Conservation (phyloP, 1,140 invertebrate genomes). For the Hesperophylax magnus region DNA sequence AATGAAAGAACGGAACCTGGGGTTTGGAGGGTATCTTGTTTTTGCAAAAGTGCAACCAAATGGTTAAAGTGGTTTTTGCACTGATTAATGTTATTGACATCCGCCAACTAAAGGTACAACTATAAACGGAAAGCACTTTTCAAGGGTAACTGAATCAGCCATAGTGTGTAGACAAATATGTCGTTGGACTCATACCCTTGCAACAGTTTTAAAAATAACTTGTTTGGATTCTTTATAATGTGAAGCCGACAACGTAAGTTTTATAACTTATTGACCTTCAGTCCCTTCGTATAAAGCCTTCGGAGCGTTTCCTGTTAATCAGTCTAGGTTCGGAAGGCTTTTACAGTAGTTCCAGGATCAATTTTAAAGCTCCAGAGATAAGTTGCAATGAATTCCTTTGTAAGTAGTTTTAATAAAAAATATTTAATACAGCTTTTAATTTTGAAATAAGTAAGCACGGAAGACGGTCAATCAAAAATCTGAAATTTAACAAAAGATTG, state of each 20-base stretch:
- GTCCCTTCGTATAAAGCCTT: conserved; percentile 15
- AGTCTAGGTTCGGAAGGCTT: conserved; percentile 19
- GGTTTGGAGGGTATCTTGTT: no score
- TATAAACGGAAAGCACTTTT: no score
- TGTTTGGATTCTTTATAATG: not conserved
- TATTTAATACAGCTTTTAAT: no score
- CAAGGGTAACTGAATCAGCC: not conserved
- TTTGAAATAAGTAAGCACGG: no score
- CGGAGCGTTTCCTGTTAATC: not conserved
- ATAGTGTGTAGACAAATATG: not conserved
- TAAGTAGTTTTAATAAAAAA: conserved; percentile 3
- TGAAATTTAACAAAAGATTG: no score
- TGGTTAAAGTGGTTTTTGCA: no score
- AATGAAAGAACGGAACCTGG: no score
- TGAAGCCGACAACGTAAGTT: not conserved
- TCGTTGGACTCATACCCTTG: not conserved
- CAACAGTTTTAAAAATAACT: not conserved
- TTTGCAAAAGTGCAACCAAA: no score
- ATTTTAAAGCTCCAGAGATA: not conserved
- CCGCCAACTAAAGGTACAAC: no score
- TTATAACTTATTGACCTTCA: not conserved
- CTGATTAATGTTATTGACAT: no score
- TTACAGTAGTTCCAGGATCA: conserved; percentile 19
- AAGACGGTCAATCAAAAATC: no score
- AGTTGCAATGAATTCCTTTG: not conserved